Evolutionary conservation across 2,113 vertebrate genomes (phyloP), one percentile per base, ranked within the genome.

Genomic region (Microcebus ravelobensis): DNA sequence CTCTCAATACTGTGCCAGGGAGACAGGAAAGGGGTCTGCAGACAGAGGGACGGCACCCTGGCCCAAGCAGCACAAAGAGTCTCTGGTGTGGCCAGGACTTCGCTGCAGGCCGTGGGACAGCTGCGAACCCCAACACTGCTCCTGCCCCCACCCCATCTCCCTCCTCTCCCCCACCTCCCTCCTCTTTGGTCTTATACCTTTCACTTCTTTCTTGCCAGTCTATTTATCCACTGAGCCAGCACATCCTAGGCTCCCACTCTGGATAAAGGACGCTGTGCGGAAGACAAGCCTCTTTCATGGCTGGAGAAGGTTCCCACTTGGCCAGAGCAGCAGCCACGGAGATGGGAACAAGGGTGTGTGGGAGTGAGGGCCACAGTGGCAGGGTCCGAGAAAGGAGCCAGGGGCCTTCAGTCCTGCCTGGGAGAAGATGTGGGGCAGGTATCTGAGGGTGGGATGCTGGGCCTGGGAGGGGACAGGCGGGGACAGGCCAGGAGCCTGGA

Each of bases 291-390:
- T 68, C 84, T 61, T 84, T 86, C 67, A 85, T 27, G 9, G 2
- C 77, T 52, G 67, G 21, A 42, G 10, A 50, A 74, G 68, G 91
- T 61, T 97, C 94, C 68, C 63, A 31, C 5, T 23, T 20, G 36
- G 77, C 79, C 76, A 15, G 87, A 73, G 63, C 17, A 31, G 73
- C 81, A 74, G 89, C 93, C 89, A n/a, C 48, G 93, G 88, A 94
- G 81, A 96, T 20, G 50, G 59, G 57, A 34, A 21, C n/a, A 11
- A 27, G 1, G 2, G 39, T 6, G 59, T 9, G 5, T 39, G 67
- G 86, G 39, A 82, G 34, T 5, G 27, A 59, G 65, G 27, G 36
- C 11, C 4, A 9, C 29, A 3, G 59, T 3, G n/a, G n/a, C 85
- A 21, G 29, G 34, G 6, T 21, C 74, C 25, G 27, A 1, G n/a